Percentiles rank a stretch among this genome's conserved stretches.
phyloP scores from a whole-genome alignment of 2,113 vertebrate species.

The Triplophysa dalaica region DNA sequence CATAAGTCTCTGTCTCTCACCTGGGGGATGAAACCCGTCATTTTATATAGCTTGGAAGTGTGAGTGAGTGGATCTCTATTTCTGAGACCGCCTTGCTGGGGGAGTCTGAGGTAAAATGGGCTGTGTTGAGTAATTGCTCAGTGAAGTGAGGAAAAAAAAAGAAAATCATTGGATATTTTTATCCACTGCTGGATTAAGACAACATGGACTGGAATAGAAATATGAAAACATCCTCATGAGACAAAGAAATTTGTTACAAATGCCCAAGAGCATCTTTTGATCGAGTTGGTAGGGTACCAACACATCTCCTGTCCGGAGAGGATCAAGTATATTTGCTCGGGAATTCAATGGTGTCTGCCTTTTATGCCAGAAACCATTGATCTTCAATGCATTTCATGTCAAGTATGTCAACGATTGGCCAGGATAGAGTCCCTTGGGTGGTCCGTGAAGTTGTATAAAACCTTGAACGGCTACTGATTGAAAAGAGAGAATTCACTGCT shows the following conservation, averaged over 20 bases:
- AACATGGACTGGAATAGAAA: not conserved
- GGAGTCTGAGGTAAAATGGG: slow-evolving; percentile 23
- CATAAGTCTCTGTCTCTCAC: slow-evolving; percentile 18
- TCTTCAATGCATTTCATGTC: slow-evolving; percentile 47
- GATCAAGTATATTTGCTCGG: slow-evolving; percentile 21
- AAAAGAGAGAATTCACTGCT: slow-evolving; percentile 36
- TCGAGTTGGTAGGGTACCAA: slow-evolving; percentile 33
- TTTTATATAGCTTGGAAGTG: slow-evolving; percentile 20
- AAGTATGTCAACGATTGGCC: slow-evolving; percentile 27
- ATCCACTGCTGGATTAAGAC: slow-evolving; percentile 28
- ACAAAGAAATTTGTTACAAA: slow-evolving; percentile 20
- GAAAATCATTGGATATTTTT: slow-evolving; percentile 47
- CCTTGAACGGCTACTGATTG: slow-evolving; percentile 44
- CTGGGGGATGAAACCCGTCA: slow-evolving; percentile 31
- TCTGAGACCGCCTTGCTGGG: not conserved
- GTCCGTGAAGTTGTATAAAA: slow-evolving; percentile 46
- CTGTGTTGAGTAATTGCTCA: slow-evolving; percentile 24
- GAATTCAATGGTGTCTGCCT: slow-evolving; percentile 35
- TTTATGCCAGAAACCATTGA: slow-evolving; percentile 47
- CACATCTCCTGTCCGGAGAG: slow-evolving; percentile 23
- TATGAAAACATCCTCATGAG: slow-evolving; percentile 22
- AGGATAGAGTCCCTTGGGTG: slow-evolving; percentile 22
- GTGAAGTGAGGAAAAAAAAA: slow-evolving; percentile 26
- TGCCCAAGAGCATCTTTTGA: slow-evolving; percentile 43
- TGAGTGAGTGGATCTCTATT: slow-evolving; percentile 26